Evolutionary conservation across 1,140 invertebrate species (phyloP).

Genomic region (Drosophila biarmipes): DNA sequence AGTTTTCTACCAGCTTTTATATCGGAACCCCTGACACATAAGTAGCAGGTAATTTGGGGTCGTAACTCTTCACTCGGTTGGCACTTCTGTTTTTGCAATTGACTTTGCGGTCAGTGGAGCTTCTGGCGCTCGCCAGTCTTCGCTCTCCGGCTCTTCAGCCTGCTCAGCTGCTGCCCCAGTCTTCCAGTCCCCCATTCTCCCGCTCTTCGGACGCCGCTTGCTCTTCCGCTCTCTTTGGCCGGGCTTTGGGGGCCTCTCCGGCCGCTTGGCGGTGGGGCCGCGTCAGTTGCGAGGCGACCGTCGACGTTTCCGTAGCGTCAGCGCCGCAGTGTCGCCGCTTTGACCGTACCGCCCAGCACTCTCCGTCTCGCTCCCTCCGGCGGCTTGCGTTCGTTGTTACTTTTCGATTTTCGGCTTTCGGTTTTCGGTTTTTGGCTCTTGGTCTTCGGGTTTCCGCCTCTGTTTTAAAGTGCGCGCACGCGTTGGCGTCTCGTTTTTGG

Average conservation of each 20-base stretch:
- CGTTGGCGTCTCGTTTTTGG: constrained; percentile 45
- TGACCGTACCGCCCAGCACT: constrained; percentile 7
- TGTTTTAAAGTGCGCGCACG: constrained; percentile 55
- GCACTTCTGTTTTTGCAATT: constrained; percentile 13
- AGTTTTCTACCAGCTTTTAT: no score
- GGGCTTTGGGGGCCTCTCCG: constrained; percentile 12
- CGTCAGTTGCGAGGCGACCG: constrained; percentile 72
- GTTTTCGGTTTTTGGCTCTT: constrained; percentile 5
- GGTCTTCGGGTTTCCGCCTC: constrained; percentile 24
- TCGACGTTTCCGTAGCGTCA: constrained; percentile 63
- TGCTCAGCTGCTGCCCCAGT: neutral
- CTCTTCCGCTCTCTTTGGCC: constrained; percentile 7
- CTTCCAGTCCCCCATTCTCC: constrained; percentile 11
- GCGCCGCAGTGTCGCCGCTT: constrained; percentile 37
- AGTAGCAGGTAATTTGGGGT: neutral
- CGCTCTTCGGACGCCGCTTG: constrained; percentile 4
- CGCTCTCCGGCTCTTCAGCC: constrained; percentile 11
- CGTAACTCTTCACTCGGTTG: neutral
- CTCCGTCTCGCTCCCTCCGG: constrained; percentile 7
- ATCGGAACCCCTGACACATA: no score
- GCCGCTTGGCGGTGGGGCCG: constrained; percentile 34
- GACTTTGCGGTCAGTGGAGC: constrained; percentile 38
- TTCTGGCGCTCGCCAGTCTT: constrained; percentile 21
- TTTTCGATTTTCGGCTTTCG: neutral
- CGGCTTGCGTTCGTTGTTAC: constrained; percentile 17